phyloP scores from a whole-genome alignment of 2,888 invertebrate species.

The Hylaea fasciaria region DNA sequence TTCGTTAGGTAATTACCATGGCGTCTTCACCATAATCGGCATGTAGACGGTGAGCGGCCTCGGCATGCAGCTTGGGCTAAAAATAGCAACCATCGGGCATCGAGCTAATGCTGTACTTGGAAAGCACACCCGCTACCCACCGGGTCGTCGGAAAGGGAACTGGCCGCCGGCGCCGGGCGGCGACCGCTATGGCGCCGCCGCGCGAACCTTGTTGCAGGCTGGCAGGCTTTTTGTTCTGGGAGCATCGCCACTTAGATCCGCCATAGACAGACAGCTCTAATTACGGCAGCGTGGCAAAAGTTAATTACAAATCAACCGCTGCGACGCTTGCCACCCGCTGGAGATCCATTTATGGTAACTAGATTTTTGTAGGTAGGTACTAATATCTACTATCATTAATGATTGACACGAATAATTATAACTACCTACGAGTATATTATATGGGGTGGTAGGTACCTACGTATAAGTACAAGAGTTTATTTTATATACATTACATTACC shows the following conservation, averaged over 20 bases:
- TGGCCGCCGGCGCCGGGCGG: constrained; percentile 65
- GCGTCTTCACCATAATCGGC: constrained; percentile 29
- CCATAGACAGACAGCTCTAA: too few species aligned
- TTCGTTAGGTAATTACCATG: constrained; percentile 24
- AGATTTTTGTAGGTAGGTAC: too few species aligned
- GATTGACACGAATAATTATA: too few species aligned
- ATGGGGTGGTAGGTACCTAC: too few species aligned
- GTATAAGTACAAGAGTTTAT: too few species aligned
- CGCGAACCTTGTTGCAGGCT: constrained; percentile 2
- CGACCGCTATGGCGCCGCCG: constrained; percentile 32
- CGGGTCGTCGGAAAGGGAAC: constrained; percentile 48
- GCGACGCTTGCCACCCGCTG: too few species aligned
- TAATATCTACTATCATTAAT: too few species aligned
- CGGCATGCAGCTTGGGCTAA: constrained; percentile 56
- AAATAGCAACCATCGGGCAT: constrained; percentile 58
- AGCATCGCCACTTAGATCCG: constrained; percentile 18
- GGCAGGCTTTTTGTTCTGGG: constrained; percentile 40
- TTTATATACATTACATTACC: too few species aligned
- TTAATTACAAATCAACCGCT: too few species aligned
- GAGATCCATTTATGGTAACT: too few species aligned
- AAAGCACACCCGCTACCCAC: constrained; percentile 65
- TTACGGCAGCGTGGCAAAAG: too few species aligned
- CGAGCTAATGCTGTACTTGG: constrained; percentile 62
- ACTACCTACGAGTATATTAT: too few species aligned
- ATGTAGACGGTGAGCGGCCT: constrained; percentile 29